Base-by-base conservation (phyloP, 1,140 invertebrate species). In the Drosophila dunni region DNA sequence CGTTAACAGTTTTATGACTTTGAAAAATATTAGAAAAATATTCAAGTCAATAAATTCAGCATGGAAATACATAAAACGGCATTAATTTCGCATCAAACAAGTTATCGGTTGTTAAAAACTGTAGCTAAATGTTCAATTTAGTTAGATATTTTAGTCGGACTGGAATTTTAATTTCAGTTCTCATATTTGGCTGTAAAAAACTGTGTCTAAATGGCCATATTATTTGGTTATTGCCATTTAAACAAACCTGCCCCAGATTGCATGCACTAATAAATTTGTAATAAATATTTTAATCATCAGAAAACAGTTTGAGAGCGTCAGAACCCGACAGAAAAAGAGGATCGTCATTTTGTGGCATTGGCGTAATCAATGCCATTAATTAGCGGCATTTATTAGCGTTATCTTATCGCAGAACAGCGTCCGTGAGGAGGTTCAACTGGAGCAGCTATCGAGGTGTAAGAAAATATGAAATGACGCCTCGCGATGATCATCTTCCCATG, bases 401-500 rank as follows among this genome's bases (percentile, higher is more conserved):
- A 74, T 74, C 71, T 69, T 74, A 74, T 74, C 65, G 57, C 20
- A 10, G 9, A 42, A 65, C 48, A 60, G 53, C 50, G 46, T 60
- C 73, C 60, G 68, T 58, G 50, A 33, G 15, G 33, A 53, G 50
- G n/a, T 34, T 34, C 66, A 64, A 56, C 33, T 60, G 60, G 34
- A 57, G 45, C 42, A 63, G 36, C 62, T 36, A 11, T 57, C 62
- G 40, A 79, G 53, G 75, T 79, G 78, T 63, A 70, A 60, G 46
- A 57, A 67, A 79, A 77, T 84, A 83, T 79, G 67, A 85, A 72
- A 78, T 78, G 62, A 85, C 75, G 74, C 62, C 78, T 81, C 81
- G 70, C 81, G 60, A 64, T 61, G 44, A 62, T 53, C 40, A 53
- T 50, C 13, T 15, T 17, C 24, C 38, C 42, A 45, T 33, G 20